Conservation (phyloP, 2,888 invertebrate genomes). For the Luffia ferchaultella region DNA sequence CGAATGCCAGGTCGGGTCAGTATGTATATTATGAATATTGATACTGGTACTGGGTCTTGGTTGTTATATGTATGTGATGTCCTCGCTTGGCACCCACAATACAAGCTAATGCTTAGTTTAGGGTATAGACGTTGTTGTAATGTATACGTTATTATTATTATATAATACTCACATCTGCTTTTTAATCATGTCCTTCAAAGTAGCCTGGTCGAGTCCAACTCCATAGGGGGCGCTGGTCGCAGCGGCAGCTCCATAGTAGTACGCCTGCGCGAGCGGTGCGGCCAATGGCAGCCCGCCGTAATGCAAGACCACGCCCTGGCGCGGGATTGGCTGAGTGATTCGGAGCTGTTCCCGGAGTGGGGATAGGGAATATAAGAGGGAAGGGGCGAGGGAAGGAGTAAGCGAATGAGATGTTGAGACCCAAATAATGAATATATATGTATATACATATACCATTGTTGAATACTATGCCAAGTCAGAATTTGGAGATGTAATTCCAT, state of each 20-base stretch:
- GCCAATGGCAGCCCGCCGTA: constrained; percentile 37
- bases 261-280: constrained; percentile 52
- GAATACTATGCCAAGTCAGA: constrained; percentile 8
- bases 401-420: neutral
- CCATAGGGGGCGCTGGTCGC: constrained; percentile 44
- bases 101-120: too few relatives aligned
- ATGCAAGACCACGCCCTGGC: constrained; percentile 30
- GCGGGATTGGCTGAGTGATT: constrained; percentile 25
- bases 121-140: too few relatives aligned
- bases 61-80: too few relatives aligned
- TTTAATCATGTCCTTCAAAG: constrained; percentile 83
- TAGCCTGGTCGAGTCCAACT: constrained; percentile 64
- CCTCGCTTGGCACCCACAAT: too few relatives aligned
- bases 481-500: too few relatives aligned
- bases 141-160: too few relatives aligned
- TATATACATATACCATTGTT: neutral
- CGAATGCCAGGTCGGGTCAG: too few relatives aligned
- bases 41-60: too few relatives aligned
- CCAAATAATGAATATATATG: too few relatives aligned
- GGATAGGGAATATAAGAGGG: too few relatives aligned
- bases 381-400: constrained; percentile 10
- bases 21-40: too few relatives aligned
- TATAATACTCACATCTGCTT: constrained; percentile 85
- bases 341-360: constrained; percentile 42
- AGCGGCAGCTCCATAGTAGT: constrained; percentile 61